A percentile compares a stretch with the other conserved stretches of the same genome.
phyloP scores from a whole-genome alignment of 2,797 vertebrate genomes.

The Ctenopoma multispine region DNA sequence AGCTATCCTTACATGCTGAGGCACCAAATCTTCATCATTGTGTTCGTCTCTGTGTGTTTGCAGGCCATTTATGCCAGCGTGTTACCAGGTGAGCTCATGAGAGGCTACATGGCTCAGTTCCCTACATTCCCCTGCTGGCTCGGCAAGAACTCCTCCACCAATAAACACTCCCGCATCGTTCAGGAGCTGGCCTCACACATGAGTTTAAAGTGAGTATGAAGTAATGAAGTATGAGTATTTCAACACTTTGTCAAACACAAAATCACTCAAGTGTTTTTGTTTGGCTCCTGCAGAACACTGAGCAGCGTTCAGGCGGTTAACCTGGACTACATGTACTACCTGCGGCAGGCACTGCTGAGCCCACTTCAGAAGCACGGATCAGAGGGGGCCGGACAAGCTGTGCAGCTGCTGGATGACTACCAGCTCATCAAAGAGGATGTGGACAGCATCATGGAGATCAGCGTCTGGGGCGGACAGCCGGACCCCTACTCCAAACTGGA shows the following conservation, averaged over 20 bases:
- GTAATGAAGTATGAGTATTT: too few relatives aligned
- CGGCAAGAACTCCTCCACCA: slow-evolving; percentile 92
- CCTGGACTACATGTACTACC: slow-evolving; percentile 90
- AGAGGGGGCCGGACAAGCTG: slow-evolving; percentile 87
- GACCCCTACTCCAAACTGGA: slow-evolving; percentile 94
- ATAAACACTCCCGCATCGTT: slow-evolving; percentile 90
- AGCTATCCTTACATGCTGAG: background rate
- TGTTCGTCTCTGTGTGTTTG: slow-evolving; percentile 14
- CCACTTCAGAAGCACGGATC: slow-evolving; percentile 86
- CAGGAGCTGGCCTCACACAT: slow-evolving; percentile 95
- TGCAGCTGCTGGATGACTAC: slow-evolving; percentile 92
- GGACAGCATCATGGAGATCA: slow-evolving; percentile 96
- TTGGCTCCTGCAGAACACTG: slow-evolving; percentile 81
- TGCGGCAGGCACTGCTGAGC: slow-evolving; percentile 87
- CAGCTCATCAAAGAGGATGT: slow-evolving; percentile 94
- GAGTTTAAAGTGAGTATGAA: slow-evolving; percentile 89
- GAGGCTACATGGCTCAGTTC: slow-evolving; percentile 94
- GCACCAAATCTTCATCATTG: background rate
- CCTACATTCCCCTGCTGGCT: slow-evolving; percentile 96
- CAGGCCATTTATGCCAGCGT: slow-evolving; percentile 98
- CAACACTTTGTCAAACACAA: background rate
- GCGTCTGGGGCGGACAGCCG: slow-evolving; percentile 89
- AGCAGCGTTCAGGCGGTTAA: slow-evolving; percentile 91
- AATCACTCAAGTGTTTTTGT: background rate
- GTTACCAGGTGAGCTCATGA: slow-evolving; percentile 96